These are phyloP conservation scores for Lagopus leucura DNA, from an alignment of 2,113 vertebrate genomes.

Conservation along the genomic window DNA sequence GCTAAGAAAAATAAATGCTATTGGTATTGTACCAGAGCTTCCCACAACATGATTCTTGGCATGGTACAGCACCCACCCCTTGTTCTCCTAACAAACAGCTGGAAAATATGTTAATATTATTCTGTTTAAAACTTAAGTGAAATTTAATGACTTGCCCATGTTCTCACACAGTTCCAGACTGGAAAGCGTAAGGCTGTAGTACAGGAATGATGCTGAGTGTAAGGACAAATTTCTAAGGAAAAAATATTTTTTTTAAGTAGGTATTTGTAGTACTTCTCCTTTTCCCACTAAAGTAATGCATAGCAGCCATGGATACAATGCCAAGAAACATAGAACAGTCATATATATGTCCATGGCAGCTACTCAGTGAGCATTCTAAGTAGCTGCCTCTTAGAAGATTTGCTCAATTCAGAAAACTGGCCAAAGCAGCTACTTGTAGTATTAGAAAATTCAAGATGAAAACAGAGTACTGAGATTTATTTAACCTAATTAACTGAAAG, in stretches of 20 bases:
- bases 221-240: not conserved
- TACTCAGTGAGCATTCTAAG: not conserved
- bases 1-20: not conserved
- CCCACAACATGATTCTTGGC: not conserved
- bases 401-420: not conserved
- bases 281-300: not conserved
- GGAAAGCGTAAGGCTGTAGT: not conserved
- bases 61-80: not conserved
- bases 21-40: not conserved
- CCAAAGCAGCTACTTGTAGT: not conserved
- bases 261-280: not conserved
- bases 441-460: conserved; percentile 51
- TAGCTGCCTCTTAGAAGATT: not conserved
- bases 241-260: not conserved
- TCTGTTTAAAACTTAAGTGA: conserved; percentile 23
- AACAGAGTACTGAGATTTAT: conserved; percentile 37
- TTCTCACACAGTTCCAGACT: not conserved
- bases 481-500: conserved; percentile 47
- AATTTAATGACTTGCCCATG: conserved; percentile 12
- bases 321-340: not conserved
- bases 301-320: not conserved
- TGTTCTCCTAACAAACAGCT: conserved; percentile 42
- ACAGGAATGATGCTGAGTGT: not conserved
- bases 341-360: conserved; percentile 5
- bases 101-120: not conserved